These are phyloP conservation scores for Acronicta aceris DNA, from an alignment of 2,888 invertebrate genomes.

Conservation along the genomic window DNA sequence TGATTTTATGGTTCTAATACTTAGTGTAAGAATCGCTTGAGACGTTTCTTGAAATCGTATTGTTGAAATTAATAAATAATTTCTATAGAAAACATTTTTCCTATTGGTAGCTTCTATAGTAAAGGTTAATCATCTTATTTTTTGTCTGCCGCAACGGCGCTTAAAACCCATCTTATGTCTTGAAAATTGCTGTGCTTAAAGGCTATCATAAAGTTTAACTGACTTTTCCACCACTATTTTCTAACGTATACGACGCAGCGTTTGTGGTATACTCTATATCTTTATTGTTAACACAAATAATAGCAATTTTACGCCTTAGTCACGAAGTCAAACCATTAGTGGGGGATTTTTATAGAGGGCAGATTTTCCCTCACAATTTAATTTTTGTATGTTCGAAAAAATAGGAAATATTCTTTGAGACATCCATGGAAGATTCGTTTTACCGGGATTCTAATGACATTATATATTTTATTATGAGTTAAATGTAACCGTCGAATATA, in stretches of 20 bases:
- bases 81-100: no score
- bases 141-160: no score
- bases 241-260: slow-evolving; percentile 22
- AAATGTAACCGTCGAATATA: no score
- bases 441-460: no score
- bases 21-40: no score
- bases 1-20: no score
- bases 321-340: slow-evolving; percentile 40
- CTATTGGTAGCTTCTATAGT: no score
- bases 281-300: slow-evolving; percentile 43
- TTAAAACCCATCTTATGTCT: not conserved
- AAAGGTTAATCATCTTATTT: no score
- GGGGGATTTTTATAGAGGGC: slow-evolving; percentile 40
- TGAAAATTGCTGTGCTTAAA: slow-evolving; percentile 18
- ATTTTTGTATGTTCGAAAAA: slow-evolving; percentile 10
- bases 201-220: slow-evolving; percentile 32
- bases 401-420: slow-evolving; percentile 9
- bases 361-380: slow-evolving; percentile 27
- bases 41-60: no score
- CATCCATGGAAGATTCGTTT: not conserved
- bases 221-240: slow-evolving; percentile 25
- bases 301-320: slow-evolving; percentile 34
- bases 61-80: no score
- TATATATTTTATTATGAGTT: no score
- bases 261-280: slow-evolving; percentile 39